A percentile compares a stretch with the other conserved stretches of the same genome.
phyloP scores from a whole-genome alignment of 2,113 vertebrate genomes.

The Martes martes region DNA sequence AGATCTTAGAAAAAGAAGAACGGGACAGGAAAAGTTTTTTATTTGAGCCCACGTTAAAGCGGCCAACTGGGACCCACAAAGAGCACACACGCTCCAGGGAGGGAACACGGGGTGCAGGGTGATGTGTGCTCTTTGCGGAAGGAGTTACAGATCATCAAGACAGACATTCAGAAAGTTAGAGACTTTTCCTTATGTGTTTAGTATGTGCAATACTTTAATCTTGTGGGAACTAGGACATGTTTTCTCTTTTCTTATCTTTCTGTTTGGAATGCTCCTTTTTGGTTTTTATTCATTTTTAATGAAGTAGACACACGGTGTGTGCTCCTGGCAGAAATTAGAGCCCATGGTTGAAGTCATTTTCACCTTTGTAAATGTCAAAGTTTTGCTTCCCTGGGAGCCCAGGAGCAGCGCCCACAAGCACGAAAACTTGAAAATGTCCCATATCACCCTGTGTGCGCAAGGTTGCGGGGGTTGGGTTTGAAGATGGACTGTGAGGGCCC shows the following conservation, averaged over 20 bases:
- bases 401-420: not conserved
- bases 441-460: fast-evolving
- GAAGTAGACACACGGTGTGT: not conserved
- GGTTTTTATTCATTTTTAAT: not conserved
- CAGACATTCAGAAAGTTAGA: not conserved
- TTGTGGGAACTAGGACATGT: not conserved
- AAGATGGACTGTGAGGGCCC: fast-evolving
- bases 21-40: not conserved
- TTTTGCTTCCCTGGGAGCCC: not conserved
- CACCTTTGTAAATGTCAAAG: not conserved
- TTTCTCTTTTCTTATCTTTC: not conserved
- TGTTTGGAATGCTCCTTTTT: not conserved
- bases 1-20: not conserved
- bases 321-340: not conserved
- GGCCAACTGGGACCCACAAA: not conserved
- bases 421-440: not conserved
- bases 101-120: not conserved
- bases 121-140: not conserved
- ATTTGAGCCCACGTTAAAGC: not conserved
- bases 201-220: not conserved
- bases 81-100: not conserved
- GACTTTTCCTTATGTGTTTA: not conserved
- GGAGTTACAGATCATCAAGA: not conserved
- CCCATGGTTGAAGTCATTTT: not conserved
- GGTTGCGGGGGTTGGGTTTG: not conserved